Evolutionary conservation across 1,140 invertebrate species (phyloP).

Genomic region (Heliconius melpomene): DNA sequence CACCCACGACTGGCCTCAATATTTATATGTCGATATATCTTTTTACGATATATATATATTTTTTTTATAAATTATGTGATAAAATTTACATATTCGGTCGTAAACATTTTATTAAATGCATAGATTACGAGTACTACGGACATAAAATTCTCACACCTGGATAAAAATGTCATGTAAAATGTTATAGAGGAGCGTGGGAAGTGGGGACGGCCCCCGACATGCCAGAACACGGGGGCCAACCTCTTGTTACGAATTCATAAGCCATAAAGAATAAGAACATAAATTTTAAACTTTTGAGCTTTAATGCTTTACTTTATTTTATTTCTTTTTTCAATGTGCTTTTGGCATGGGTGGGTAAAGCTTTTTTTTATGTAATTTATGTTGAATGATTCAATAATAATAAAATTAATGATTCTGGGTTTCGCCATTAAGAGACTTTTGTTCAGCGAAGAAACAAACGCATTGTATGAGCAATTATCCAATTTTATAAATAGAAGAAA

Average conservation of each 20-base stretch:
- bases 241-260: slow-evolving; percentile 9
- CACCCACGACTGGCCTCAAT: neutral
- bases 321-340: neutral
- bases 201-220: too few species aligned
- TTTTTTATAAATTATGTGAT: neutral
- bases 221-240: neutral
- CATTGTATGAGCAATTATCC: too few species aligned
- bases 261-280: neutral
- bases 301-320: neutral
- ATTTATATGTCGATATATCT: neutral
- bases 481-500: too few species aligned
- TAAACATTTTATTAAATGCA: slow-evolving; percentile 7
- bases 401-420: too few species aligned
- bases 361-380: too few species aligned
- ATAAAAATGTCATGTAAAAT: neutral
- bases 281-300: slow-evolving; percentile 1
- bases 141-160: neutral
- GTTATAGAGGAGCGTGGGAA: neutral
- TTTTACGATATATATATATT: neutral
- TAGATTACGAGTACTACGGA: neutral
- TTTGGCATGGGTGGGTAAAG: too few species aligned
- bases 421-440: too few species aligned
- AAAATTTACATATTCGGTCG: neutral
- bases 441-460: too few species aligned
- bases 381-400: too few species aligned